Evolutionary conservation across 2,113 vertebrate species (phyloP).

Genomic region (Eudyptes chrysolophus): DNA sequence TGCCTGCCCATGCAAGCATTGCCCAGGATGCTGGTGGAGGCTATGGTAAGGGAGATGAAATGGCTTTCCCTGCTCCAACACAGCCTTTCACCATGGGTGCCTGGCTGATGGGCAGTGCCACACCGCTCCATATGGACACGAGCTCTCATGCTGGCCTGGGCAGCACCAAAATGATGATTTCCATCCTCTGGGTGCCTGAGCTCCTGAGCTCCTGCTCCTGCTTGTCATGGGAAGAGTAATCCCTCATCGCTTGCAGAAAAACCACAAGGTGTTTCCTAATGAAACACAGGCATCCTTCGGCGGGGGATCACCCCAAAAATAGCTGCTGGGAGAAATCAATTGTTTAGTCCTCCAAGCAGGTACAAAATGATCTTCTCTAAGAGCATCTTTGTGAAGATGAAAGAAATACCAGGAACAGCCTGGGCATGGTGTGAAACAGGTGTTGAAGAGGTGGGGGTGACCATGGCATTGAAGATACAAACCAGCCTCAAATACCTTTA

Average conservation of each 20-base stretch:
- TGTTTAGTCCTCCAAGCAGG: neutral
- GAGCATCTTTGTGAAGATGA: neutral
- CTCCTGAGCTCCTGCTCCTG: neutral
- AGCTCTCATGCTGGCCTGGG: neutral
- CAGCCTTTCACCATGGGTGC: neutral
- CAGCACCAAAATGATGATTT: neutral
- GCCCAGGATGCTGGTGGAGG: neutral
- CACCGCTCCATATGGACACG: accelerated
- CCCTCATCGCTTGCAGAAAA: neutral
- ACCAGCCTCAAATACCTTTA: neutral
- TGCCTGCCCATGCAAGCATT: neutral
- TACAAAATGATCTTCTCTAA: neutral
- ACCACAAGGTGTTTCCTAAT: neutral
- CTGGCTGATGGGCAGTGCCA: neutral
- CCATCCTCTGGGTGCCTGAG: neutral
- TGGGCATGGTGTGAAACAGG: neutral
- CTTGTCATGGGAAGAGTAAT: neutral
- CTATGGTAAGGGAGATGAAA: neutral
- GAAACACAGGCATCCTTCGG: neutral
- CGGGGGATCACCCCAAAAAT: neutral
- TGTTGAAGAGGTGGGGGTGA: neutral
- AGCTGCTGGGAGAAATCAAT: neutral
- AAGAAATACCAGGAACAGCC: neutral
- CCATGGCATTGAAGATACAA: neutral
- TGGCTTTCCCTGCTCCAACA: neutral